Evolutionary conservation across 2,888 invertebrate species (phyloP), one percentile per base, ranked within the genome.

Genomic region (Limulus polyphemus): DNA sequence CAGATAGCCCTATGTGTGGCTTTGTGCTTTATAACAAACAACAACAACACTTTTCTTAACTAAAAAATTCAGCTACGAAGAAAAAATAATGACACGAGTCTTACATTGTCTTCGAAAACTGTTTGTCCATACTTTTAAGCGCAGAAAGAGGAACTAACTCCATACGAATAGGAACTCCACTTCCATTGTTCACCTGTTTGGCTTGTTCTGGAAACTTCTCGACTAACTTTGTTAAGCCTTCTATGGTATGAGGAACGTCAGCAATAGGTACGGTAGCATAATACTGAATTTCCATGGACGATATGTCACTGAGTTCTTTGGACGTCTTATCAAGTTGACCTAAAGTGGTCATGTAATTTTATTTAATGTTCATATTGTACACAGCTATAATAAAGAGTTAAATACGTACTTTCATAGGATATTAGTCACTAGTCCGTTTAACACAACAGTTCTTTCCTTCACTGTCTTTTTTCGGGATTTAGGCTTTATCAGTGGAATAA

Each of bases 181-280:
- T 52, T 0, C 66, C 66, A 10, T 62, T 58, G 58, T 66, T 66
- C 10, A 66, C 66, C 17, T 57, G 46, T 50, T 66, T 55, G 11
- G 66, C 64, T 52, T 66, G 66, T 11, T n/a, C 52, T 1, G 66
- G 63, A 48, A 66, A 66, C 11, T 62, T 60, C 14, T 66, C 63
- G 32, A 66, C 66, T 14, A 66, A 54, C 49, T 64, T 62, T 60
- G 64, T 64, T n/a, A 66, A 60, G 10, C 62, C 62, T 12, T 62
- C 63, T 58, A 66, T 64, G 11, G 63, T 62, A 49, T 66, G 63
- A 12, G 66, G 62, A 10, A 66, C 62, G 1, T 62, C 62, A 14
- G 60, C 60, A 16, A 66, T 58, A 2, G 66, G 66, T 12, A 66
- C 66, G 1, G 66, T 66, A 0, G 66, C 66, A 48, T 64, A 66